Base-by-base conservation (phyloP, 2,888 invertebrate species). In the Pecten maximus region DNA sequence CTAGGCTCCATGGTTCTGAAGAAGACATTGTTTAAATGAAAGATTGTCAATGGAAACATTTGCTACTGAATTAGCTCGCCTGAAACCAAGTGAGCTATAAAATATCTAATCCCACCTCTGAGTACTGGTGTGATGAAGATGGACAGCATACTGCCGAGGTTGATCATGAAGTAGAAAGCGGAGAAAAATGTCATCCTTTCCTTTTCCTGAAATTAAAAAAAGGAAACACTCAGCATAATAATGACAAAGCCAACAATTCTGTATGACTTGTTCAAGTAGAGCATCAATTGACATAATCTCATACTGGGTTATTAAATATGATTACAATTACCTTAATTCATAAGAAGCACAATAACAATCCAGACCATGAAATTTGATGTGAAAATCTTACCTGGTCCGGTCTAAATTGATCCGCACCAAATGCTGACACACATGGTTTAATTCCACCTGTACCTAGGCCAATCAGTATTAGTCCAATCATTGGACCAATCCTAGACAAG, bases 401-500 rank as follows among this genome's bases (percentile, higher is more conserved):
- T 88, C 98, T 97, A 97, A 99, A 99, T 97, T 99, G 99, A 96
- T 99, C 99, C 0, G 99, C 99, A 0, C 99, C 99, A 96, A 99
- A 99, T 0, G 99, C 98, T 0, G 98, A 97, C 0, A 99, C 99
- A 95, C 99, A 99, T 0, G 99, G 99, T 96, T 99, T 99, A 94
- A 99, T 99, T 0, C 99, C 99, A 0, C 99, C 99, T 0, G 99
- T 99, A 0, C 99, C 99, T 23, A 99, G 95, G 0, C 99, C 99
- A 94, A 99, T 98, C 93, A 98, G 97, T 23, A 98, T 95, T 40
- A 98, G 96, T 10, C 98, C 98, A 39, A 98, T 93, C 92, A 98
- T 96, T 0, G 98, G 98, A 92, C 98, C 96, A 91, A 96, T 95
- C 91, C 50, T 23, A 54, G 50, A 54, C 23, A 23, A 54, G 50